Evolutionary conservation across 2,113 vertebrate species (phyloP), one percentile per base, ranked within the genome.

Genomic region (Tringa solitaria): DNA sequence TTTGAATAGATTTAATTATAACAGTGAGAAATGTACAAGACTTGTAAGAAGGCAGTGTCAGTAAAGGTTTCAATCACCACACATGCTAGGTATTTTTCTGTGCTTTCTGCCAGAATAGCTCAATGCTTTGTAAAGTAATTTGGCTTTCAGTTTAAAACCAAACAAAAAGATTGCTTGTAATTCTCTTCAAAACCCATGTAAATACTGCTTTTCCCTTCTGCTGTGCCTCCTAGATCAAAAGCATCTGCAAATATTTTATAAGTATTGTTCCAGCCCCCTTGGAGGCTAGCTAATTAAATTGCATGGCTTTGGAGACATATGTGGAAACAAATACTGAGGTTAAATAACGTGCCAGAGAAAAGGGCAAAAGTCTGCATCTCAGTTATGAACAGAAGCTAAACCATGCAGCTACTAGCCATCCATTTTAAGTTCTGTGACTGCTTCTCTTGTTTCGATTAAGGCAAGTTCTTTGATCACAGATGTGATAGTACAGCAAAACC

Each of bases 221-320:
- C 72, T 90, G 18, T 84, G 68, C 63, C 37, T 95, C 41, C 30
- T 30, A 54, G 86, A 77, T 84, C n/a, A 93, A 80, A 86, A 92
- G 68, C 83, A 93, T 92, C 54, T 92, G 78, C 59, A 93, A 96
- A 51, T 86, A 89, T 74, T 69, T 73, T 5, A 37, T 39, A 84
- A 67, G 60, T 83, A 81, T 89, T 93, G 79, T 90, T 90, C 28
- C 41, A 90, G n/a, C 13, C 46, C 63, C 72, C 64, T 90, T 93
- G 63, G 54, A 90, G 72, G 54, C n/a, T 77, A 69, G n/a, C 46
- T 93, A 84, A 89, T 95, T 88, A 84, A 95, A 89, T 67, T 84
- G 32, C 53, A 65, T 1, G 9, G n/a, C 54, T 90, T 86, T 63
- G 51, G 33, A 95, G 75, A 64, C 18, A 15, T 53, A 67, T 51